Evolutionary conservation across 2,113 vertebrate genomes (phyloP), one percentile per base, ranked within the genome.

Genomic region (Cyprinus carpio): DNA sequence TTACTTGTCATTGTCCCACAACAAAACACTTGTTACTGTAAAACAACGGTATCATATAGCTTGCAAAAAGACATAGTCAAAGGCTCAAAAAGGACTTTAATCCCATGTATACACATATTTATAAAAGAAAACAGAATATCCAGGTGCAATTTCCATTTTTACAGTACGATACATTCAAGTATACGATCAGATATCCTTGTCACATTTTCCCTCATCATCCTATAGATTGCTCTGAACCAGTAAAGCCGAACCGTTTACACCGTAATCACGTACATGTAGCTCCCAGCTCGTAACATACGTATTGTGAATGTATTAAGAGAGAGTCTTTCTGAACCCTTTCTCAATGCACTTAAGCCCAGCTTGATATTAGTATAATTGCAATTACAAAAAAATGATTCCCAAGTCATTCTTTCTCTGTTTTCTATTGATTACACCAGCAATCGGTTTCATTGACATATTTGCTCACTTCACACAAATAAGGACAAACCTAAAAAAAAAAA

Each of bases 21-120:
- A 71, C 13, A 37, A 29, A 71, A 20, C 65, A 16, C 29, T 15
- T 6, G n/a, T 65, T 65, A 65, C 1, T 71, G 13, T 10, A 71
- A 20, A 71, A 31, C 0, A 15, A 9, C 0, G 7, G 29, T 69
- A 34, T 29, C 27, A 20, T 18, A 69, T 16, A 69, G 34, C 11
- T 23, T 2, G 23, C 9, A 46, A 10, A 74, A 8, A 81, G 27
- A 13, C 6, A 72, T 82, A 18, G 64, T 20, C 10, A 60, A 76
- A 83, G 40, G n/a, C 85, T 90, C 40, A 90, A 89, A 92, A 92
- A 82, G 88, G 83, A 46, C 78, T 88, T 93, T 93, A 91, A 92
- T 91, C 67, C 91, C 86, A 88, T 79, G 51, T 78, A 87, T 85
- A 91, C 88, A 91, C 25, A 58, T 46, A 87, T 75, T 46, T 82